These are phyloP conservation scores for Bagarius yarrelli DNA, from an alignment of 2,113 vertebrate species.

Conservation along the genomic window DNA sequence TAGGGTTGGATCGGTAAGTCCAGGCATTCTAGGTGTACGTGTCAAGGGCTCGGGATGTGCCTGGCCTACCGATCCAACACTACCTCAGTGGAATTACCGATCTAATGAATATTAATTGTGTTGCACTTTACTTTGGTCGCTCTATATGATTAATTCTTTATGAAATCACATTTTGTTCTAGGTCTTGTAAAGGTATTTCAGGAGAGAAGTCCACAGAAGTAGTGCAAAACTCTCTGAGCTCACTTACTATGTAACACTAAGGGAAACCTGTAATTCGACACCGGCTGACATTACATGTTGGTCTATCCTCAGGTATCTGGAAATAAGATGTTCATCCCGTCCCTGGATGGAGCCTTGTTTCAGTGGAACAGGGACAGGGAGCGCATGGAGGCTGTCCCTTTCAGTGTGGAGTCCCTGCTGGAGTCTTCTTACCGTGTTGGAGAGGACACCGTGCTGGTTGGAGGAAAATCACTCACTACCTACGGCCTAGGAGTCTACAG, in stretches of 20 bases:
- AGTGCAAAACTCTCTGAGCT: neutral
- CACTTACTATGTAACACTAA: neutral
- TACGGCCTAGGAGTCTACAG: constrained; percentile 90
- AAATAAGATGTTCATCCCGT: constrained; percentile 97
- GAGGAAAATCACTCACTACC: constrained; percentile 91
- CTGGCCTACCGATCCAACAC: too few relatives aligned
- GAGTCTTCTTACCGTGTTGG: constrained; percentile 94
- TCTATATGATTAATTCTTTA: neutral
- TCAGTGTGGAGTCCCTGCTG: constrained; percentile 94
- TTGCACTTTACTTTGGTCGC: too few relatives aligned
- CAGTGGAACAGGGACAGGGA: constrained; percentile 96
- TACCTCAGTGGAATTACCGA: too few relatives aligned
- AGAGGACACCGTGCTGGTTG: constrained; percentile 93
- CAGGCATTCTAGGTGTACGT: too few relatives aligned
- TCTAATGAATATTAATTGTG: too few relatives aligned
- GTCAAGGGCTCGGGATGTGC: too few relatives aligned
- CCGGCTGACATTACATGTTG: neutral
- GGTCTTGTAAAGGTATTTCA: neutral
- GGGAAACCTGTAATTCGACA: neutral
- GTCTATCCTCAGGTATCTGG: constrained; percentile 82
- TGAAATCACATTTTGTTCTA: neutral
- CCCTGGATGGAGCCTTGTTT: constrained; percentile 94
- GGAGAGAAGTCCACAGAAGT: neutral
- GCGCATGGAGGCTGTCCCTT: constrained; percentile 96
- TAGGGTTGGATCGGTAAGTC: too few relatives aligned